Conservation (phyloP, 2,113 vertebrate genomes). For the Melanocharis versteri region DNA sequence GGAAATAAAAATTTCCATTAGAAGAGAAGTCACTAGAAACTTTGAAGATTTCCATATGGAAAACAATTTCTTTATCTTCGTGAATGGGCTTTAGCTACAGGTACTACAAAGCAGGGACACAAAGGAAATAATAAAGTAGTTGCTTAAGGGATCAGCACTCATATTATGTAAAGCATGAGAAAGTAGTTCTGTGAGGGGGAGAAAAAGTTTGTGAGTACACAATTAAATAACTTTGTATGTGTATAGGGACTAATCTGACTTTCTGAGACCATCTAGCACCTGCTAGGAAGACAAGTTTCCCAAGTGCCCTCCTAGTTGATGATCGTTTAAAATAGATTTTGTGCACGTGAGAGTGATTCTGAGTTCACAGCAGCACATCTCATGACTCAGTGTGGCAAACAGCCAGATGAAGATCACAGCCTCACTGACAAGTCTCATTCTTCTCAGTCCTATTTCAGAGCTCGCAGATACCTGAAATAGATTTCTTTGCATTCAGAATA, state of each 20-base stretch:
- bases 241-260: background rate
- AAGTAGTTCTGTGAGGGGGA: background rate
- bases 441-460: conserved; percentile 31
- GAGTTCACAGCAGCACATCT: background rate
- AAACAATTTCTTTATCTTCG: background rate
- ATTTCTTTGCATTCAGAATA: background rate
- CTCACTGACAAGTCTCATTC: background rate
- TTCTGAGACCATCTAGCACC: background rate
- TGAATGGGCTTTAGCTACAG: background rate
- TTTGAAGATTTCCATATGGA: background rate
- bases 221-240: background rate
- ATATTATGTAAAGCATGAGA: background rate
- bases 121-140: background rate
- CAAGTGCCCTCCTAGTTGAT: background rate
- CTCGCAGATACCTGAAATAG: background rate
- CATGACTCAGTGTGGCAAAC: background rate
- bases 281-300: background rate
- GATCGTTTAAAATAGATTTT: background rate
- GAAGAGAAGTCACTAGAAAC: background rate
- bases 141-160: background rate
- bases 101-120: background rate
- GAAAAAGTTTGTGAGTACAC: background rate
- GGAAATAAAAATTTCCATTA: background rate
- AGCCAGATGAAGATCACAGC: background rate
- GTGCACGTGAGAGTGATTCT: background rate